Percentiles rank a stretch among this genome's conserved stretches.
Evolutionary conservation across 2,888 invertebrate genomes (phyloP).

Genomic region (Salpingus planirostris): DNA sequence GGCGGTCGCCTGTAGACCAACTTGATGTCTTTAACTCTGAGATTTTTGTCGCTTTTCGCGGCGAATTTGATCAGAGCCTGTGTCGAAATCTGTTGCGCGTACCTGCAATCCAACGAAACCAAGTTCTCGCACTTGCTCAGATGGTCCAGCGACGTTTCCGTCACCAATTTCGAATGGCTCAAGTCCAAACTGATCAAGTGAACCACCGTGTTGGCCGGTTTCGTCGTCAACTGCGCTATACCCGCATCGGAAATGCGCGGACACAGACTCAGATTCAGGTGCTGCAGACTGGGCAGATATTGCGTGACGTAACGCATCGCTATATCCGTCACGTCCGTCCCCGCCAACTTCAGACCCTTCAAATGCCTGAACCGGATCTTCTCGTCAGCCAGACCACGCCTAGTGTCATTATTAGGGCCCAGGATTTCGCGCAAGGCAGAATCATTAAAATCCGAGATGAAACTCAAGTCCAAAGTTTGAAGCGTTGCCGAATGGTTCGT

Average conservation of each 20-base stretch:
- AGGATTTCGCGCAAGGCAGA: conserved; percentile 75
- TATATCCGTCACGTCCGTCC: conserved; percentile 87
- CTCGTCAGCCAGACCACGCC: conserved; percentile 66
- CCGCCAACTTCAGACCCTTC: conserved; percentile 66
- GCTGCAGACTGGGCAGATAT: conserved; percentile 64
- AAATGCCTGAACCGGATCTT: conserved; percentile 70
- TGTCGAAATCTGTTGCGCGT: conserved; percentile 70
- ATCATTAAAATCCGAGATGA: conserved; percentile 79
- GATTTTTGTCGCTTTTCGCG: conserved; percentile 67
- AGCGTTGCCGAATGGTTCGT: conserved; percentile 50
- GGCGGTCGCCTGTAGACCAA: conserved; percentile 52
- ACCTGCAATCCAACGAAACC: conserved; percentile 65
- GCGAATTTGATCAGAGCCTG: conserved; percentile 79
- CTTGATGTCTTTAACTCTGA: conserved; percentile 72
- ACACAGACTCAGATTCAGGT: conserved; percentile 78
- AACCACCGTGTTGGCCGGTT: conserved; percentile 58
- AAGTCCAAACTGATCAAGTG: conserved; percentile 67
- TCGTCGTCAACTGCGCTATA: conserved; percentile 75
- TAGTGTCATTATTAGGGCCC: conserved; percentile 76
- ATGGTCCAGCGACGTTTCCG: conserved; percentile 75
- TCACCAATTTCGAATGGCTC: conserved; percentile 72
- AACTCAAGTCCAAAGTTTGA: conserved; percentile 64
- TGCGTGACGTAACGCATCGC: conserved; percentile 68
- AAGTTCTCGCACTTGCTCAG: conserved; percentile 67
- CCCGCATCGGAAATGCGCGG: conserved; percentile 84